Percentiles rank a stretch among this genome's conserved stretches.
These are phyloP conservation scores for Pycnonotus jocosus DNA, from an alignment of 2,113 vertebrate genomes.

Conservation along the genomic window DNA sequence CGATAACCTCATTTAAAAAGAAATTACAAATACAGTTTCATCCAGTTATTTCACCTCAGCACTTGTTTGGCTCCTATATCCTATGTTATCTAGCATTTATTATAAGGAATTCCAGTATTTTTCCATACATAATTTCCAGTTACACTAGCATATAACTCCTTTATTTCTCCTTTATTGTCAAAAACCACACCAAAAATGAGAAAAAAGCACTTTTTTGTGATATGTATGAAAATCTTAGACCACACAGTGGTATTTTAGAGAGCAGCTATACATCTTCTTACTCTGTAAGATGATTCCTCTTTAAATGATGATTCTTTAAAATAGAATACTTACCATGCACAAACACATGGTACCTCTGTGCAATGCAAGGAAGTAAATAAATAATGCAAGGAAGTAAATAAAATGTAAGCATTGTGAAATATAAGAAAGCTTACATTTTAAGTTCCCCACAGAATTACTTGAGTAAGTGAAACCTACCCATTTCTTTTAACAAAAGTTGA, in stretches of 20 bases:
- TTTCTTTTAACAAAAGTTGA: neutral
- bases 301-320: neutral
- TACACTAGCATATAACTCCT: neutral
- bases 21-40: neutral
- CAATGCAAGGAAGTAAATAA: neutral
- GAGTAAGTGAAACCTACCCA: neutral
- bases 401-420: neutral
- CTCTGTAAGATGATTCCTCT: neutral
- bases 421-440: neutral
- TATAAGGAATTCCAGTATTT: neutral
- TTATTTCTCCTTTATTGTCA: neutral
- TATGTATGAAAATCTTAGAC: neutral
- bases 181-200: neutral
- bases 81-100: neutral
- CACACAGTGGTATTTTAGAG: neutral
- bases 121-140: neutral
- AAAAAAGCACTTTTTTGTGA: fast-evolving
- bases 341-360: neutral
- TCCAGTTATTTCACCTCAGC: neutral
- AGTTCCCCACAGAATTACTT: neutral
- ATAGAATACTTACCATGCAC: neutral
- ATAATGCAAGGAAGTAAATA: neutral
- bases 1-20: neutral
- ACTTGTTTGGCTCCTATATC: neutral
- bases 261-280: neutral